Conservation (phyloP, 2,113 vertebrate genomes). For the Gymnogyps californianus region DNA sequence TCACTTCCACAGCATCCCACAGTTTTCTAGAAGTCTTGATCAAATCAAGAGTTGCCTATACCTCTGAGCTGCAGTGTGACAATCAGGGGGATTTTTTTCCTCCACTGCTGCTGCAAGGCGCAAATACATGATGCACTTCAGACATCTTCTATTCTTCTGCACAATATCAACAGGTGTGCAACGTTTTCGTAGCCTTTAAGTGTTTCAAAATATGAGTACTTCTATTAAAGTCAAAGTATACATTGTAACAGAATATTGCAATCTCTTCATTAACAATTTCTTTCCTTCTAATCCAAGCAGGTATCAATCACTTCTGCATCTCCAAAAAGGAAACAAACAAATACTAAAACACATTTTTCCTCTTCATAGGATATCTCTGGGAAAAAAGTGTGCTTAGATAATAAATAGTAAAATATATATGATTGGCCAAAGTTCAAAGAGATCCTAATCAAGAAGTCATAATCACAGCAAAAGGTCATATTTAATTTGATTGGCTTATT, state of each 20-base stretch:
- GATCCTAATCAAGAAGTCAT: slow-evolving; percentile 29
- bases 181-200: background rate
- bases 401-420: slow-evolving; percentile 10
- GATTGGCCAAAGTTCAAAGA: slow-evolving; percentile 26
- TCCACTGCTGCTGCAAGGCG: background rate
- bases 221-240: background rate
- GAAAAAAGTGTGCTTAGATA: background rate
- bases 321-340: background rate
- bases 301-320: background rate
- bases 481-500: slow-evolving; percentile 47
- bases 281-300: background rate
- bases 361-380: background rate
- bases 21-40: background rate
- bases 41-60: background rate
- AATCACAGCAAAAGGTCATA: slow-evolving; percentile 29
- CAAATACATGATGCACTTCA: background rate
- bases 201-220: background rate
- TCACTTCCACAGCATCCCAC: background rate
- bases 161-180: background rate
- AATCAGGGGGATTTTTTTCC: background rate
- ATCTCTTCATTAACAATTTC: background rate
- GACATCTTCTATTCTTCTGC: background rate
- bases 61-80: background rate
- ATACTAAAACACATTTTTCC: background rate
- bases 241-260: background rate